Percentiles rank a stretch among this genome's conserved stretches.
Evolutionary conservation across 1,140 invertebrate genomes (phyloP).

Genomic region (Adelges cooleyi): DNA sequence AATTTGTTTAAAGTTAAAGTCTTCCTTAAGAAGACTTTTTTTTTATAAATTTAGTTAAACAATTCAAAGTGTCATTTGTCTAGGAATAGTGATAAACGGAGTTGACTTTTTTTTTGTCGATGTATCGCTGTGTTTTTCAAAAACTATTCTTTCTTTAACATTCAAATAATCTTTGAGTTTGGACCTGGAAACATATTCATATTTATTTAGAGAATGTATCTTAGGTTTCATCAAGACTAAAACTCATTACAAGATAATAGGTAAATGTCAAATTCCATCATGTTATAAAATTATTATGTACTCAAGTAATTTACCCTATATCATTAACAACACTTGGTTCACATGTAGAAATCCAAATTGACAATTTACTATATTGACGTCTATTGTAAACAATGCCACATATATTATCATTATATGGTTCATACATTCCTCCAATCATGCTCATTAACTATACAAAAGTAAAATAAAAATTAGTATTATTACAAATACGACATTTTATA

Average conservation of each 20-base stretch:
- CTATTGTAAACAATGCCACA: conserved; percentile 17
- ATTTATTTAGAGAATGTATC: too few species aligned
- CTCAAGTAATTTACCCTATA: conserved; percentile 3
- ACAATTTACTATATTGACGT: conserved; percentile 10
- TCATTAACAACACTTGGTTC: conserved; percentile 2
- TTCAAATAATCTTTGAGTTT: background rate
- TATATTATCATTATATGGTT: background rate
- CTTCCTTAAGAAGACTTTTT: too few species aligned
- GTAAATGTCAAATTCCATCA: too few species aligned
- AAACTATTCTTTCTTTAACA: conserved; percentile 4
- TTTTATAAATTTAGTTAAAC: too few species aligned
- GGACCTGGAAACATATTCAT: background rate
- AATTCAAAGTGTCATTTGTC: too few species aligned
- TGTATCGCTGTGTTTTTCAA: conserved; percentile 8
- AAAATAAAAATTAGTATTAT: too few species aligned
- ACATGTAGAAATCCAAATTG: conserved; percentile 20
- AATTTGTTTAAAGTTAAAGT: too few species aligned
- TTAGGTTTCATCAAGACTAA: too few species aligned
- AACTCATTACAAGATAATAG: too few species aligned
- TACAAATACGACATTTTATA: too few species aligned
- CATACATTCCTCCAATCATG: conserved; percentile 21
- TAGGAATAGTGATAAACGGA: too few species aligned
- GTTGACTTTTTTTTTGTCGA: background rate
- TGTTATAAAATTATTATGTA: too few species aligned
- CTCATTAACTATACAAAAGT: background rate